phyloP scores from a whole-genome alignment of 2,113 vertebrate genomes.

The Micromys minutus region DNA sequence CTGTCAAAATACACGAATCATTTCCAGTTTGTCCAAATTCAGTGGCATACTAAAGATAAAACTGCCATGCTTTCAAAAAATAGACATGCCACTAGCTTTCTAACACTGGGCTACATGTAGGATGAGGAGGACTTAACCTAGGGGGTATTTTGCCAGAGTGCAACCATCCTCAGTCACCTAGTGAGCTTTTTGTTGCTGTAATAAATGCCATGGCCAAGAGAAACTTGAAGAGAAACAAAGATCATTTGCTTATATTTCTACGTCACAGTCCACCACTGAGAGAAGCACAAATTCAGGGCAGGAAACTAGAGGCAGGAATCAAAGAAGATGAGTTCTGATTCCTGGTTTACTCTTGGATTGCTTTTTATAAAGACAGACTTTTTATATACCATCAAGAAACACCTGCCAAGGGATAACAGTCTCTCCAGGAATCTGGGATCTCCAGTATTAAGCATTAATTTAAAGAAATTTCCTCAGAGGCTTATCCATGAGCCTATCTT shows the following conservation, averaged over 20 bases:
- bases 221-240: not conserved
- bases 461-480: not conserved
- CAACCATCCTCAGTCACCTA: no score
- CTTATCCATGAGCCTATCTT: no score
- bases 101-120: accelerated
- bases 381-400: not conserved
- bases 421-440: not conserved
- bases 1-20: not conserved
- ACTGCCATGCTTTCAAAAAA: not conserved
- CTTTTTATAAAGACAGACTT: no score
- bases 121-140: not conserved
- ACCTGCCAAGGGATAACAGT: not conserved
- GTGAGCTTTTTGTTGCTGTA: not conserved
- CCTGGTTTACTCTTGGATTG: not conserved
- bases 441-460: not conserved
- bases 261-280: not conserved
- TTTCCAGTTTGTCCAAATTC: not conserved
- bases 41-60: not conserved
- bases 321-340: not conserved
- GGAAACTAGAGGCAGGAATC: not conserved
- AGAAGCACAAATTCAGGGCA: not conserved
- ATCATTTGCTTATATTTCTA: not conserved
- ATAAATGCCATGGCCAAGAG: not conserved
- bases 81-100: not conserved
- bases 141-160: not conserved